phyloP scores from a whole-genome alignment of 1,140 invertebrate species.

The Procambarus clarkii region DNA sequence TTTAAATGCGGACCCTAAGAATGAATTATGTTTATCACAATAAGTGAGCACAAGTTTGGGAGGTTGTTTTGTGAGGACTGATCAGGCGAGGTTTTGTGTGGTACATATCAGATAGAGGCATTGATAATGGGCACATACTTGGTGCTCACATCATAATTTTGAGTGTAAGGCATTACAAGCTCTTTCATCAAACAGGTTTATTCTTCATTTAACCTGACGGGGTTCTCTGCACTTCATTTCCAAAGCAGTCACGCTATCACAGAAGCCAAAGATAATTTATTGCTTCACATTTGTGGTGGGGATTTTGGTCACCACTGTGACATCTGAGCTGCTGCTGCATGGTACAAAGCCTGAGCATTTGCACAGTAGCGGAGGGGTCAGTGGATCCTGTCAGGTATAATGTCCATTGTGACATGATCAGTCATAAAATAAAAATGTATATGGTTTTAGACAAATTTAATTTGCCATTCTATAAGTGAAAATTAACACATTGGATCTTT shows the following conservation, averaged over 20 bases:
- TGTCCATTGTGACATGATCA: conserved; percentile 14
- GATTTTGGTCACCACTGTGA: conserved; percentile 16
- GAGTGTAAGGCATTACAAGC: conserved; percentile 61
- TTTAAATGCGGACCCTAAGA: conserved; percentile 61
- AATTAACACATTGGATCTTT: conserved; percentile 23
- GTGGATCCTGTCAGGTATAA: conserved; percentile 47
- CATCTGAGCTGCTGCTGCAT: conserved; percentile 35
- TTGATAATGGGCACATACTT: conserved; percentile 54
- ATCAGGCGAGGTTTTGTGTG: conserved; percentile 38
- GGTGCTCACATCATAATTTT: conserved; percentile 53
- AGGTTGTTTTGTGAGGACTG: conserved; percentile 51
- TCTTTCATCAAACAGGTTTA: conserved; percentile 52
- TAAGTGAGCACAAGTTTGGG: conserved; percentile 38
- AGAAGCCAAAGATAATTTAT: conserved; percentile 71
- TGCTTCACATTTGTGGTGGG: conserved; percentile 53
- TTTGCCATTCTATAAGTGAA: conserved; percentile 21
- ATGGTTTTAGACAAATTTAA: conserved; percentile 8
- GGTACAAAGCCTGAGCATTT: conserved; percentile 16
- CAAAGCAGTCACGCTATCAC: conserved; percentile 41
- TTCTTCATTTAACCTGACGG: conserved; percentile 26
- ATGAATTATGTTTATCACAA: conserved; percentile 54
- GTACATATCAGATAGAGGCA: conserved; percentile 68
- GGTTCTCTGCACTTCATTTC: conserved; percentile 43
- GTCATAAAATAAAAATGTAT: conserved; percentile 22
- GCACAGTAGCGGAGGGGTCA: conserved; percentile 32